These are phyloP conservation scores for Myotis lucifugus DNA, from an alignment of 2,113 vertebrate genomes.

Conservation along the genomic window DNA sequence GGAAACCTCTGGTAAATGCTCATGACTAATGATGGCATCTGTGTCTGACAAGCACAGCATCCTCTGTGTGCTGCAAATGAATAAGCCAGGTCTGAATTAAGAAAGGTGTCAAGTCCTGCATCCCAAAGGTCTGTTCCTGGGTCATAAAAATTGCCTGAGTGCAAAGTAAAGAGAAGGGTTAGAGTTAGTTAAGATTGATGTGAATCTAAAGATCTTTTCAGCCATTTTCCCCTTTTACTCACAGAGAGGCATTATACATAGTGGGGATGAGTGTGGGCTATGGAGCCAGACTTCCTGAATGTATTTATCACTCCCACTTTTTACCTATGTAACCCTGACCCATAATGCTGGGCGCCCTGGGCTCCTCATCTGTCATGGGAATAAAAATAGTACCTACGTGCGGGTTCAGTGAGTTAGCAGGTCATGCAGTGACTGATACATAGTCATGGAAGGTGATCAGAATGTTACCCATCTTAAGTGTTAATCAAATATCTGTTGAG, in stretches of 20 bases:
- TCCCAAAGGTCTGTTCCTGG: neutral
- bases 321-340: neutral
- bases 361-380: neutral
- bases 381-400: neutral
- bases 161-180: conserved; percentile 5
- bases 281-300: neutral
- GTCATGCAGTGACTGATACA: no score
- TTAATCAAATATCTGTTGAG: neutral
- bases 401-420: neutral
- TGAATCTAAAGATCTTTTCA: neutral
- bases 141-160: neutral
- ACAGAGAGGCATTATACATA: neutral
- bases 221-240: neutral
- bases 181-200: neutral
- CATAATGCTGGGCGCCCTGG: neutral
- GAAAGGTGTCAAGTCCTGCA: neutral
- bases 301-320: neutral
- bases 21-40: neutral
- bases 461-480: neutral
- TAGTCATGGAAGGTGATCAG: neutral
- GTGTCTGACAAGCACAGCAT: neutral
- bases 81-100: neutral
- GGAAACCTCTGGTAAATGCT: neutral
- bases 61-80: neutral
- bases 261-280: neutral